Conservation (phyloP, 2,888 invertebrate genomes). For the Troides aeacus region DNA sequence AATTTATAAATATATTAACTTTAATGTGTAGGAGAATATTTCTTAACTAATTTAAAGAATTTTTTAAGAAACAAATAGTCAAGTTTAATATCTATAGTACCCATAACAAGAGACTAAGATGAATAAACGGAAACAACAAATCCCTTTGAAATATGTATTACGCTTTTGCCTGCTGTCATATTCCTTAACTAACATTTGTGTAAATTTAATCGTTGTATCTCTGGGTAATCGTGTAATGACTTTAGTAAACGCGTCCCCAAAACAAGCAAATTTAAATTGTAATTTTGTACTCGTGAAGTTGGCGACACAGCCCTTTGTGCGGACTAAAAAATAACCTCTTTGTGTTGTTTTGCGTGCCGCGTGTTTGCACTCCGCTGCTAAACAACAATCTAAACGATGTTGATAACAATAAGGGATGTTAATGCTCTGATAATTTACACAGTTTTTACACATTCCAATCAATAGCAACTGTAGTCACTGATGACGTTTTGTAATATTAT, state of each 20-base stretch:
- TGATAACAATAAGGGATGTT: not conserved
- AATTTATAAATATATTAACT: no score
- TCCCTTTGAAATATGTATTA: not conserved
- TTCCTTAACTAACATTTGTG: not conserved
- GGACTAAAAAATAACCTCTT: conserved; percentile 1
- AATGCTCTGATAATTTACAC: not conserved
- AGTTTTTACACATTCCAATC: not conserved
- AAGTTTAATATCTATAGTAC: no score
- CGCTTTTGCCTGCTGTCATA: not conserved
- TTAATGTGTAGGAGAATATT: no score
- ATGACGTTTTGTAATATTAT: not conserved
- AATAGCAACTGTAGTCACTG: not conserved
- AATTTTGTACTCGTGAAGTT: conserved; percentile 30
- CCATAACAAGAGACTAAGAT: no score
- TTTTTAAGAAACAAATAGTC: no score
- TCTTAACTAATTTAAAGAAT: no score
- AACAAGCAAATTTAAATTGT: conserved; percentile 30
- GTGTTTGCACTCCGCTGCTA: not conserved
- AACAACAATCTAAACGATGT: not conserved
- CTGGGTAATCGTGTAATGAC: not conserved
- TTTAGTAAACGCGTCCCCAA: conserved; percentile 5
- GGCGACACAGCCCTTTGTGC: conserved; percentile 12
- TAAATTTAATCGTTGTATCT: conserved; percentile 5
- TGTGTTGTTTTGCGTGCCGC: conserved; percentile 4
- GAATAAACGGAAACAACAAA: no score